These are phyloP conservation scores for Drosophila obscura DNA, from an alignment of 1,140 invertebrate genomes.

Conservation along the genomic window DNA sequence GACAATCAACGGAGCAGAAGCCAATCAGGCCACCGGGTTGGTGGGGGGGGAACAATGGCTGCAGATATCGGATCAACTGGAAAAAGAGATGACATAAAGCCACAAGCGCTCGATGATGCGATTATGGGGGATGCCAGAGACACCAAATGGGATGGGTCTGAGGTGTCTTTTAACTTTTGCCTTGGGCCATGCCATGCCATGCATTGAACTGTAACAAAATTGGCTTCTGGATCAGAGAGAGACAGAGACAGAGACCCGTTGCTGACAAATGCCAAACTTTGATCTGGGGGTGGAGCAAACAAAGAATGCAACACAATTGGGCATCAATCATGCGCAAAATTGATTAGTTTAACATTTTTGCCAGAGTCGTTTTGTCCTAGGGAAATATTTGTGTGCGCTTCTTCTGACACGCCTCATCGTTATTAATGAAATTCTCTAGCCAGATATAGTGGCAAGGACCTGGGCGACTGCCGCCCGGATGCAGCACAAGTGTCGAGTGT, in stretches of 20 bases:
- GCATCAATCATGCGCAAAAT: slow-evolving; percentile 80
- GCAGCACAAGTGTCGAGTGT: slow-evolving; percentile 24
- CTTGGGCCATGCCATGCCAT: slow-evolving; percentile 22
- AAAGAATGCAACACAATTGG: slow-evolving; percentile 79
- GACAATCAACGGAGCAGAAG: slow-evolving; percentile 49
- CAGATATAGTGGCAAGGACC: background rate
- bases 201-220: slow-evolving; percentile 63
- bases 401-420: slow-evolving; percentile 52
- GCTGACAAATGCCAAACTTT: slow-evolving; percentile 47
- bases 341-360: slow-evolving; percentile 69
- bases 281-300: slow-evolving; percentile 20
- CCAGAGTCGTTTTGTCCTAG: background rate
- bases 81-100: slow-evolving; percentile 58
- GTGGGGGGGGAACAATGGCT: slow-evolving; percentile 45
- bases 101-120: slow-evolving; percentile 59
- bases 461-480: background rate
- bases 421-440: slow-evolving; percentile 53
- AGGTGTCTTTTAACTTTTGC: slow-evolving; percentile 42
- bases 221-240: background rate
- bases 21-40: slow-evolving; percentile 42
- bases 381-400: slow-evolving; percentile 52
- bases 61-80: slow-evolving; percentile 39
- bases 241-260: slow-evolving; percentile 11
- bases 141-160: background rate
- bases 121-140: slow-evolving; percentile 43